These are phyloP conservation scores for Lasioglossum baleicum DNA, from an alignment of 1,140 invertebrate species.

Conservation along the genomic window DNA sequence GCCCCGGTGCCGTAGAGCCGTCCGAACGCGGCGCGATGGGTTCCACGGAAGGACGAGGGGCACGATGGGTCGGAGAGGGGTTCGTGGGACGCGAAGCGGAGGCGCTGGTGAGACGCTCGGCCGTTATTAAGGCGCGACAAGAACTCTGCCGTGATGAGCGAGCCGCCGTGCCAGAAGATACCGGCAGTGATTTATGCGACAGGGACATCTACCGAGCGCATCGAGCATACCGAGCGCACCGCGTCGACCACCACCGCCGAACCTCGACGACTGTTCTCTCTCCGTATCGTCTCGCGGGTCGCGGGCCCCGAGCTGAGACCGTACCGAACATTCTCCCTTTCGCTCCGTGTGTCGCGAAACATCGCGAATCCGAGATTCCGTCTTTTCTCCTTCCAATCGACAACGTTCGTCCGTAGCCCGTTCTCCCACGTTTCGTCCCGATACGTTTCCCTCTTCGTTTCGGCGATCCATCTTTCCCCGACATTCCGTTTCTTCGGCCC, in stretches of 20 bases:
- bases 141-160: constrained; percentile 79
- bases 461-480: constrained; percentile 23
- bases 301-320: constrained; percentile 10
- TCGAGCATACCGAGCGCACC: constrained; percentile 38
- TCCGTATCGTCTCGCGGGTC: constrained; percentile 48
- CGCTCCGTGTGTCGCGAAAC: constrained; percentile 24
- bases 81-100: constrained; percentile 45
- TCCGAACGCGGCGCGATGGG: constrained; percentile 7
- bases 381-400: background rate
- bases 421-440: no score
- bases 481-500: constrained; percentile 16
- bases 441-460: constrained; percentile 37
- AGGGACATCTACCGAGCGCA: constrained; percentile 70
- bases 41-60: constrained; percentile 59
- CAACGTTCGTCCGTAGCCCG: no score
- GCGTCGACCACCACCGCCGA: constrained; percentile 40
- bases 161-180: constrained; percentile 77
- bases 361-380: background rate
- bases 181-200: constrained; percentile 77
- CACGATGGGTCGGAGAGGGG: constrained; percentile 18
- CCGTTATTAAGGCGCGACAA: constrained; percentile 80
- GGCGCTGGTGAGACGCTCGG: constrained; percentile 71
- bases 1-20: background rate
- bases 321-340: constrained; percentile 37
- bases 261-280: constrained; percentile 45